phyloP scores from a whole-genome alignment of 92 coral and sea anemone species.

The Epizoanthus scotinus region DNA sequence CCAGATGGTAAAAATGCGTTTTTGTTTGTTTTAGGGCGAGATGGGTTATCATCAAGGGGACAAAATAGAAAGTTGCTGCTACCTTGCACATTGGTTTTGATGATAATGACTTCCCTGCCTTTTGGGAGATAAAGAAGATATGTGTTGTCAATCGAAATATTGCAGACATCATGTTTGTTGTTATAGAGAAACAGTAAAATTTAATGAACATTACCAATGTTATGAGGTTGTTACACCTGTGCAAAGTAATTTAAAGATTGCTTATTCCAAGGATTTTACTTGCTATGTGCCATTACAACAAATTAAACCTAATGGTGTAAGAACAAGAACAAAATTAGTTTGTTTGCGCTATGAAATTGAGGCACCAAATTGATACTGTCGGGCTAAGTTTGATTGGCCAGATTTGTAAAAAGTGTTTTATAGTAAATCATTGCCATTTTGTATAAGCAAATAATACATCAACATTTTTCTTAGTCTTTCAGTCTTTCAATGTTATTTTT shows the following conservation, averaged over 20 bases:
- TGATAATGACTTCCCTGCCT: conserved; percentile 58
- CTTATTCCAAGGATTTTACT: background rate
- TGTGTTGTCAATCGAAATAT: conserved; percentile 49
- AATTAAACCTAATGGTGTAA: background rate
- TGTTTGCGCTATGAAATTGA: conserved; percentile 17
- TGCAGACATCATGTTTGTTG: conserved; percentile 53
- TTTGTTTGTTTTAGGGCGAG: no score
- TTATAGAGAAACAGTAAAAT: conserved; percentile 49
- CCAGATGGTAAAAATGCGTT: no score
- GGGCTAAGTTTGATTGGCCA: no score
- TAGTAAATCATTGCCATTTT: no score
- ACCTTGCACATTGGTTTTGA: conserved; percentile 57
- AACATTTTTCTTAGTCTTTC: no score
- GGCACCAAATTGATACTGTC: no score
- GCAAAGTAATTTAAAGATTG: background rate
- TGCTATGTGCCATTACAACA: conserved; percentile 11
- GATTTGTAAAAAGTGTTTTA: no score
- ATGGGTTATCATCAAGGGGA: no score
- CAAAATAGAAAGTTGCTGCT: conserved; percentile 57
- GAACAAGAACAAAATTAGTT: conserved; percentile 13
- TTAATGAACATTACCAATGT: conserved; percentile 61
- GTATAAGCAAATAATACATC: no score
- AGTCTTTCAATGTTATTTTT: no score
- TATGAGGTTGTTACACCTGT: conserved; percentile 27
- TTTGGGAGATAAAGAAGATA: conserved; percentile 54